Base-by-base conservation (phyloP, 1,140 invertebrate genomes). In the Drosophila pruinosa region DNA sequence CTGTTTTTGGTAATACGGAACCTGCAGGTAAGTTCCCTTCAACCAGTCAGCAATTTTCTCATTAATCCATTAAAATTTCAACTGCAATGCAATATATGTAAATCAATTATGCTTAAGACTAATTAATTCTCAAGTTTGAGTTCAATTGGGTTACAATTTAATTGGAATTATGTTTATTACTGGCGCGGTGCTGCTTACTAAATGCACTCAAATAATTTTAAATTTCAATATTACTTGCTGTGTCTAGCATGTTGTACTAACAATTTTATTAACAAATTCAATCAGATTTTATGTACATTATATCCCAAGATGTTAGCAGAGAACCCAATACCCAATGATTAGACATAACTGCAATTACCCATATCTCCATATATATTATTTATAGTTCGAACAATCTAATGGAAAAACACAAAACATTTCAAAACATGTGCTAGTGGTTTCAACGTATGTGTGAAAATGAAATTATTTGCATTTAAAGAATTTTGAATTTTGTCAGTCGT, bases 1-100 rank as follows among this genome's bases (percentile, higher is more conserved):
- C 96, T 77, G 96, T 97, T 63, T 97, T 97, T 92, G 96, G 95
- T 92, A 94, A 93, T 92, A 92, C 94, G 92, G 94, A 95, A 92
- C 90, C 94, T 89, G 91, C 95, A 94, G 93, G 95, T 96, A 94
- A 94, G 93, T 45, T 78, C 43, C 61, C 56, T 63, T 38, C 5
- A 64, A 17, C 8, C 24, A 65, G 12, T 19, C 22, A 56, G 26
- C 43, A 50, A 57, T 56, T 56, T 26, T 56, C 3, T 34, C 75
- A 67, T 68, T 63, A 65, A 45, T 61, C 67, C 75, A 70, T 63
- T 71, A 52, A 34, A n/a, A 34, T 34, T 34, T 12, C n/a, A 70
- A 74, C 59, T 73, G 71, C 43, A 71, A 71, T 65, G 68, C 50
- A 65, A 28, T 54, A 34, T 50, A 47, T 65, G 21, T 65, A 50